These are phyloP conservation scores for Salmo trutta DNA, from an alignment of 2,797 vertebrate genomes.

Conservation along the genomic window DNA sequence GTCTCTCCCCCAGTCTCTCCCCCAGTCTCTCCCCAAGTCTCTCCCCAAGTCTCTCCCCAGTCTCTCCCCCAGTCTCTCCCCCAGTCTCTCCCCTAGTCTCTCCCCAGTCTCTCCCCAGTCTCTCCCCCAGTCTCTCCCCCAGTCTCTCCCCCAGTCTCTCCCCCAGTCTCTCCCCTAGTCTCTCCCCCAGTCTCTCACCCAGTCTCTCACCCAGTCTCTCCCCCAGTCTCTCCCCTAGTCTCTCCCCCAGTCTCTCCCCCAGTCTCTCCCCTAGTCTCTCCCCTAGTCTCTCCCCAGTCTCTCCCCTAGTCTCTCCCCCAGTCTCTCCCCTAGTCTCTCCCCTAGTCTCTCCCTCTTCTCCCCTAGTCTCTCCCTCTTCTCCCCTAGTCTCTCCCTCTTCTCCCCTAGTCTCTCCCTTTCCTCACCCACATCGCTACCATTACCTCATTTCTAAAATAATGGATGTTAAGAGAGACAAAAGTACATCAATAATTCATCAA, in stretches of 20 bases:
- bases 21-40: background rate
- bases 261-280: no score
- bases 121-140: no score
- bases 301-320: conserved; percentile 19
- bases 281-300: background rate
- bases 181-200: no score
- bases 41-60: background rate
- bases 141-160: no score
- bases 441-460: conserved; percentile 49
- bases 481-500: conserved; percentile 60
- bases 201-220: no score
- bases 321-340: background rate
- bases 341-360: background rate
- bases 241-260: no score
- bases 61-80: conserved; percentile 40
- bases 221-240: no score
- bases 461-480: conserved; percentile 53
- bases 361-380: conserved; percentile 27
- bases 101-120: no score
- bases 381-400: conserved; percentile 13
- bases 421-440: background rate
- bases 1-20: conserved; percentile 17
- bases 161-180: no score
- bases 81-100: background rate
- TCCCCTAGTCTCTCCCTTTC: background rate